phyloP scores from a whole-genome alignment of 2,113 vertebrate species.

The Macrotis lagotis region DNA sequence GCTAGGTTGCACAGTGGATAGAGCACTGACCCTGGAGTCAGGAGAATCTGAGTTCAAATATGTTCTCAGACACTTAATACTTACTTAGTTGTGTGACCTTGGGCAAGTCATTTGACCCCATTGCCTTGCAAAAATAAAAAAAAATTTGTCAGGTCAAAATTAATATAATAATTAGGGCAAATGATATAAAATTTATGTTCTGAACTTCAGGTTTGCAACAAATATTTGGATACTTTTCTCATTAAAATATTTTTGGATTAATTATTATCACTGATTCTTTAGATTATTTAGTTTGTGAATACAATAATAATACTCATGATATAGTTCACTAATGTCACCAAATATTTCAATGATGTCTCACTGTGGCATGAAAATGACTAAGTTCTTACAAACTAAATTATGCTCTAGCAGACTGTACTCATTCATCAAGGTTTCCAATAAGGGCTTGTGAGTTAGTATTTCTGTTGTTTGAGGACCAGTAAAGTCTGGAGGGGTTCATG shows the following conservation, averaged over 20 bases:
- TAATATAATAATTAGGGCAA: constrained; percentile 34
- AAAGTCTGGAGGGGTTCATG: neutral
- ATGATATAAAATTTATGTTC: constrained; percentile 42
- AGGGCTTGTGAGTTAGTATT: neutral
- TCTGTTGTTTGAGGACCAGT: neutral
- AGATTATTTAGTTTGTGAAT: constrained; percentile 24
- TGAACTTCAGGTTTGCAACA: constrained; percentile 41
- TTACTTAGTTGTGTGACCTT: no score
- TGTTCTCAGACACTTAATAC: no score
- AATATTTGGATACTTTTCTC: constrained; percentile 31
- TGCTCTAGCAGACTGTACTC: neutral
- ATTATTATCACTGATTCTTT: constrained; percentile 23
- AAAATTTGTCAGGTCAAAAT: no score
- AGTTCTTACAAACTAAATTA: neutral
- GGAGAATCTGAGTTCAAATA: no score
- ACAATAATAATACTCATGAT: constrained; percentile 21
- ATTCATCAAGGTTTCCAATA: neutral
- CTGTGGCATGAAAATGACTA: neutral
- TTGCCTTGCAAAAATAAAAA: no score
- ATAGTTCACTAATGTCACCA: neutral
- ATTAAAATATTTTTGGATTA: constrained; percentile 39
- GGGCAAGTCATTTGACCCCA: no score
- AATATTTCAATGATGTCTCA: neutral
- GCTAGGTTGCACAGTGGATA: no score
- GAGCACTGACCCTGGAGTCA: no score